phyloP scores from a whole-genome alignment of 2,797 vertebrate species.

The Lagodon rhomboides region DNA sequence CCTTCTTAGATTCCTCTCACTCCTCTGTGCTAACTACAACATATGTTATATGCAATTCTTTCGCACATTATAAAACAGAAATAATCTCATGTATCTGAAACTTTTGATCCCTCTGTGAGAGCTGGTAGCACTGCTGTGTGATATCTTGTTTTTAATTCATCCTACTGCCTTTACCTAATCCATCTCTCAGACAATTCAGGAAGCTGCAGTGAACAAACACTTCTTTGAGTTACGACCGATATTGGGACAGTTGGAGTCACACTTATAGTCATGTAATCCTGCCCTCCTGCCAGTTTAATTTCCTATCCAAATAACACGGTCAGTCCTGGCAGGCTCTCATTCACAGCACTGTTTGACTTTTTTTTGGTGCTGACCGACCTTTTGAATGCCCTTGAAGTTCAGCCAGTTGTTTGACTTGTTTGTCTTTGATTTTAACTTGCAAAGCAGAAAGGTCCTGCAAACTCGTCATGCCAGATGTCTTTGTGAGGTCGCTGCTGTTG shows the following conservation, averaged over 20 bases:
- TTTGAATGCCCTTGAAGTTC: not conserved
- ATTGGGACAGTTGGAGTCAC: not conserved
- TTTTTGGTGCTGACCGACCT: not conserved
- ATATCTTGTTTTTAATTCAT: conserved; percentile 5
- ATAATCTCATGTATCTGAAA: not conserved
- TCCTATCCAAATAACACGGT: conserved; percentile 14
- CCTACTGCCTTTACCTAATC: not conserved
- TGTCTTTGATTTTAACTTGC: conserved; percentile 1
- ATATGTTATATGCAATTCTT: not conserved
- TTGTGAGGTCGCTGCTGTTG: not conserved
- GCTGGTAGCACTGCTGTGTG: not conserved
- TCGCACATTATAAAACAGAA: not conserved
- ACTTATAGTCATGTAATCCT: conserved; percentile 4
- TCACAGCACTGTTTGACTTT: not conserved
- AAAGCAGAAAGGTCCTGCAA: not conserved
- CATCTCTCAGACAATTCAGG: not conserved
- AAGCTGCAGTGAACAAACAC: not conserved
- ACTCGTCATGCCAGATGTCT: not conserved
- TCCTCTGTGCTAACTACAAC: not conserved
- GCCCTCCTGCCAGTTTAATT: not conserved
- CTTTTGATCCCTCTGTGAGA: not conserved
- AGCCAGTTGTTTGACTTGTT: not conserved
- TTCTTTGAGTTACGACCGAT: not conserved
- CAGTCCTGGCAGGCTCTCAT: not conserved
- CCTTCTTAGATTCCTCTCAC: not conserved